These are phyloP conservation scores for Drosophila vallismaia DNA, from an alignment of 2,888 invertebrate genomes.

Conservation along the genomic window DNA sequence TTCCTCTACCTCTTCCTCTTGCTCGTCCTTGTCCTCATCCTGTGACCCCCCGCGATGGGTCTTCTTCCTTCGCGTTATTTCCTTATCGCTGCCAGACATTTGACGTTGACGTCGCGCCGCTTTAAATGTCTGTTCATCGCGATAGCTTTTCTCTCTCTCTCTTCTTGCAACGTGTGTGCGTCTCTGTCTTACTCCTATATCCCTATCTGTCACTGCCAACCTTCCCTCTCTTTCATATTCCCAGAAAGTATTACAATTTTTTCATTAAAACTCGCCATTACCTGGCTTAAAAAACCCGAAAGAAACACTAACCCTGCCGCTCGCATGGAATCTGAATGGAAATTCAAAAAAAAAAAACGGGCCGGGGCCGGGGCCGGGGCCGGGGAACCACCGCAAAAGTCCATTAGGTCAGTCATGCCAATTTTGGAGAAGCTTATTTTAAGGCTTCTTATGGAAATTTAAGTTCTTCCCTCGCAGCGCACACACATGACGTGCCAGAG, in stretches of 20 bases:
- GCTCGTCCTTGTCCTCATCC: neutral
- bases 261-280: neutral
- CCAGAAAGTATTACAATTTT: neutral
- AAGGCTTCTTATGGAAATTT: conserved; percentile 27
- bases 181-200: neutral
- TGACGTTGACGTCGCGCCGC: conserved; percentile 40
- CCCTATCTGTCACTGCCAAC: neutral
- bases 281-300: neutral
- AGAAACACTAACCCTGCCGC: neutral
- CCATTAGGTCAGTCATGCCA: conserved; percentile 9
- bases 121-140: conserved; percentile 19
- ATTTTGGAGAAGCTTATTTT: conserved; percentile 6
- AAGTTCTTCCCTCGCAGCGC: neutral
- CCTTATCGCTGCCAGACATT: conserved; percentile 38
- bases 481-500: neutral
- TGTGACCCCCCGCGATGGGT: neutral
- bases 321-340: neutral
- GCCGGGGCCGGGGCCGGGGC: neutral
- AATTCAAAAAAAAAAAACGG: neutral
- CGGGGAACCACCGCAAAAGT: neutral
- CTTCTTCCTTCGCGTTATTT: neutral
- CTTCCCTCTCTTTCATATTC: neutral
- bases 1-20: conserved; percentile 1
- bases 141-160: conserved; percentile 7
- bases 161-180: conserved; percentile 6